A percentile compares a stretch with the other conserved stretches of the same genome.
phyloP scores from a whole-genome alignment of 2,113 vertebrate genomes.

The Strix uralensis region DNA sequence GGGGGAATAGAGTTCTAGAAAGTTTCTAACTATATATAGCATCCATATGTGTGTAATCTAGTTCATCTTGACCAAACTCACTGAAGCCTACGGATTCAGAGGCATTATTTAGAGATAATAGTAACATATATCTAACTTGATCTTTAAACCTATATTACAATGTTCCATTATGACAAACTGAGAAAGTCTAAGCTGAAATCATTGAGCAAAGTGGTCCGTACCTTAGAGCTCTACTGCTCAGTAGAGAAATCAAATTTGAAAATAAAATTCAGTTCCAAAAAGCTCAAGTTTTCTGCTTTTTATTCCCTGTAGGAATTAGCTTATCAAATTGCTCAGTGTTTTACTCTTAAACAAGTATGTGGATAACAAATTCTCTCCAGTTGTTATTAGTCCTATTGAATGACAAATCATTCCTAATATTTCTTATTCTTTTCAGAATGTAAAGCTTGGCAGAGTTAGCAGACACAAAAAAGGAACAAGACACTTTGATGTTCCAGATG shows the following conservation, averaged over 20 bases:
- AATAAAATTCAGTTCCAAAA: neutral
- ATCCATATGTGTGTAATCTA: neutral
- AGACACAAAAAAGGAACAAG: neutral
- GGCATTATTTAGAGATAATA: neutral
- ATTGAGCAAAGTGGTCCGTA: neutral
- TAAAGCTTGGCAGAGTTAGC: neutral
- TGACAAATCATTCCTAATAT: slow-evolving; percentile 1
- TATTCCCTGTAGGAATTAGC: neutral
- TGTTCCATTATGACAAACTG: neutral
- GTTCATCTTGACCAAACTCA: neutral
- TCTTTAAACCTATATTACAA: neutral
- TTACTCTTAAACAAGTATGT: neutral
- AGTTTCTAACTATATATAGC: neutral
- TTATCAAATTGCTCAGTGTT: slow-evolving; percentile 37
- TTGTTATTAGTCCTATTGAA: slow-evolving; percentile 15
- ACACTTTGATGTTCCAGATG: neutral
- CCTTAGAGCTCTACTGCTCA: neutral
- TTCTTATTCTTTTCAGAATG: neutral
- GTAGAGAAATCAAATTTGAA: neutral
- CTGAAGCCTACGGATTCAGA: neutral
- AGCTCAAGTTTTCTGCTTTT: neutral
- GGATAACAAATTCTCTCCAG: neutral
- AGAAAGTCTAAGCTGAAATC: neutral
- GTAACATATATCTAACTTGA: neutral
- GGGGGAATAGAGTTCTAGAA: rapidly evolving